phyloP scores from a whole-genome alignment of 1,140 invertebrate species.

The Plectrocnemia conspersa region DNA sequence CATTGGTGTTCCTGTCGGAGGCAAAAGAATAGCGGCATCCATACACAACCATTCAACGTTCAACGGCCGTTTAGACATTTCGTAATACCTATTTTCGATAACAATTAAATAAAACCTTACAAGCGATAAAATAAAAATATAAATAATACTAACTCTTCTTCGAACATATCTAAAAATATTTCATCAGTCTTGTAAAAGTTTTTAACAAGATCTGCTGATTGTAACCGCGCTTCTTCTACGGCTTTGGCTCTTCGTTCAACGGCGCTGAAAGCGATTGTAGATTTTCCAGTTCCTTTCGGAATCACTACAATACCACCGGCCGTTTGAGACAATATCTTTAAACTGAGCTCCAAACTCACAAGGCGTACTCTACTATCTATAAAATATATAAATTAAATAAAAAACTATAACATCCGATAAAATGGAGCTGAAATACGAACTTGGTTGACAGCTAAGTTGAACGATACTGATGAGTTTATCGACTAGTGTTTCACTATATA shows the following conservation, averaged over 20 bases:
- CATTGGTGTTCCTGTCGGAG: constrained; percentile 94
- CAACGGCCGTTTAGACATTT: constrained; percentile 80
- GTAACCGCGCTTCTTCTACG: constrained; percentile 76
- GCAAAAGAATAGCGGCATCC: constrained; percentile 94
- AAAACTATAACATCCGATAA: background rate
- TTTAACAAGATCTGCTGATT: constrained; percentile 78
- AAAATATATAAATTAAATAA: constrained; percentile 32
- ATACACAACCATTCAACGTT: constrained; percentile 93
- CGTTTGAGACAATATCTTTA: constrained; percentile 67
- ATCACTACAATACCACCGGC: constrained; percentile 39
- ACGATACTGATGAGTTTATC: constrained; percentile 78
- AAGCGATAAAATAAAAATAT: constrained; percentile 13
- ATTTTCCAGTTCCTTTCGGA: background rate
- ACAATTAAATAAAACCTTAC: background rate
- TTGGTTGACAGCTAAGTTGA: constrained; percentile 73
- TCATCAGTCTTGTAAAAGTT: constrained; percentile 98
- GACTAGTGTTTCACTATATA: constrained; percentile 71
- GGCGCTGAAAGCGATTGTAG: constrained; percentile 50
- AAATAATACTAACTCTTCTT: constrained; percentile 76
- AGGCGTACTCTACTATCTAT: constrained; percentile 76
- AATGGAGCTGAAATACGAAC: constrained; percentile 46
- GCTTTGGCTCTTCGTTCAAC: constrained; percentile 45
- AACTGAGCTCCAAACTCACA: constrained; percentile 85
- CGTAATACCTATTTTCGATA: constrained; percentile 59
- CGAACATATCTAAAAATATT: constrained; percentile 98